phyloP scores from a whole-genome alignment of 2,113 vertebrate genomes.

The Greenwoodochromis staneri region DNA sequence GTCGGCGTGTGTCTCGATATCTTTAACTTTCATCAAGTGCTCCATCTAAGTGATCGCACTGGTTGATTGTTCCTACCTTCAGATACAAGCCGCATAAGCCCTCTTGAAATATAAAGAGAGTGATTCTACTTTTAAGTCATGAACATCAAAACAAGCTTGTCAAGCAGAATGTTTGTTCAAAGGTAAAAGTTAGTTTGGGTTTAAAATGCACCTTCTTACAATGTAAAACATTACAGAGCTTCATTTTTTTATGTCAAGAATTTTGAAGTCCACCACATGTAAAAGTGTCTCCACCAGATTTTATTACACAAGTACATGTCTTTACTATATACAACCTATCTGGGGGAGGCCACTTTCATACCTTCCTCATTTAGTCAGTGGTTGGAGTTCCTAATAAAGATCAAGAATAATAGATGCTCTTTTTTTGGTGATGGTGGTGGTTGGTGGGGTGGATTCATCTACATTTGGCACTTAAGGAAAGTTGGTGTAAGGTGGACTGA shows the following conservation, averaged over 20 bases:
- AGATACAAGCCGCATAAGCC: accelerated
- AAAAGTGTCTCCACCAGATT: not conserved
- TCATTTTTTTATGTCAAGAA: not conserved
- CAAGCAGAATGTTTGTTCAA: accelerated
- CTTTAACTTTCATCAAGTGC: not conserved
- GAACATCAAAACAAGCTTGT: not conserved
- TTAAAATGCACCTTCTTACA: not conserved
- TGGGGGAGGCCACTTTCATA: not conserved
- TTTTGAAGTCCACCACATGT: not conserved
- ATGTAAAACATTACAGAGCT: not conserved
- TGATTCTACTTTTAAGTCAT: not conserved
- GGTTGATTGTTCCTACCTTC: not conserved
- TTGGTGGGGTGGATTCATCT: not conserved
- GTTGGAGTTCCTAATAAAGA: not conserved
- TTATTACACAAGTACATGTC: not conserved
- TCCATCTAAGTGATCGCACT: not conserved
- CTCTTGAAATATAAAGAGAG: not conserved
- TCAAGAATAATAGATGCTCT: not conserved
- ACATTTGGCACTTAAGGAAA: not conserved
- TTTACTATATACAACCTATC: not conserved
- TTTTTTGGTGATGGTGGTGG: not conserved
- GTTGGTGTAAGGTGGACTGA: not conserved
- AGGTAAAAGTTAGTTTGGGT: not conserved
- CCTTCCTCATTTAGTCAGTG: not conserved
- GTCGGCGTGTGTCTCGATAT: not conserved